A percentile compares a stretch with the other conserved stretches of the same genome.
Evolutionary conservation across 2,797 vertebrate species (phyloP).

Genomic region (Molossus alvarezi): DNA sequence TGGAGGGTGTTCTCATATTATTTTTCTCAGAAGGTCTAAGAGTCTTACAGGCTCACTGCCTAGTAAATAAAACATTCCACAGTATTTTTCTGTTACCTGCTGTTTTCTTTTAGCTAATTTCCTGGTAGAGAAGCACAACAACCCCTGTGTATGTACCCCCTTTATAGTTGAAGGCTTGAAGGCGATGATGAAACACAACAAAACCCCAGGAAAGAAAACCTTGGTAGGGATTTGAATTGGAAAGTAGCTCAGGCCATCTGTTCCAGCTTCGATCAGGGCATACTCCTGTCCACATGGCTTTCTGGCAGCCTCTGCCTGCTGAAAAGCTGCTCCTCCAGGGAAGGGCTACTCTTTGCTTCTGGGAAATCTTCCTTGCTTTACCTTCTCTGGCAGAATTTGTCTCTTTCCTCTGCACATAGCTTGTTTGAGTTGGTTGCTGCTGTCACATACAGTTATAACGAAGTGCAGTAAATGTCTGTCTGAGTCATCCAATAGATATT

Average conservation of each 20-base stretch:
- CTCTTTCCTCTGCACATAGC: background rate
- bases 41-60: constrained; percentile 25
- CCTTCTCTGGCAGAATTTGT: background rate
- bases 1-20: background rate
- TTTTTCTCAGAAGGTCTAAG: constrained; percentile 49
- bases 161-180: constrained; percentile 36
- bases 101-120: constrained; percentile 58
- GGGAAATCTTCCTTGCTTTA: background rate
- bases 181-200: constrained; percentile 6
- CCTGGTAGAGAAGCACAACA: background rate
- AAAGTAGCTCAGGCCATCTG: constrained; percentile 69
- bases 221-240: constrained; percentile 64
- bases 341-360: background rate
- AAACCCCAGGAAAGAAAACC: constrained; percentile 48
- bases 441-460: background rate
- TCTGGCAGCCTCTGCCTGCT: background rate
- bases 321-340: background rate
- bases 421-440: background rate
- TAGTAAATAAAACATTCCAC: constrained; percentile 58
- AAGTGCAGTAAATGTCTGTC: background rate
- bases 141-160: background rate
- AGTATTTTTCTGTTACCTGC: constrained; percentile 60
- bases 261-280: background rate
- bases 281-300: background rate
- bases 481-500: background rate